Evolutionary conservation across 2,888 invertebrate species (phyloP).

Genomic region (Pterostichus niger): DNA sequence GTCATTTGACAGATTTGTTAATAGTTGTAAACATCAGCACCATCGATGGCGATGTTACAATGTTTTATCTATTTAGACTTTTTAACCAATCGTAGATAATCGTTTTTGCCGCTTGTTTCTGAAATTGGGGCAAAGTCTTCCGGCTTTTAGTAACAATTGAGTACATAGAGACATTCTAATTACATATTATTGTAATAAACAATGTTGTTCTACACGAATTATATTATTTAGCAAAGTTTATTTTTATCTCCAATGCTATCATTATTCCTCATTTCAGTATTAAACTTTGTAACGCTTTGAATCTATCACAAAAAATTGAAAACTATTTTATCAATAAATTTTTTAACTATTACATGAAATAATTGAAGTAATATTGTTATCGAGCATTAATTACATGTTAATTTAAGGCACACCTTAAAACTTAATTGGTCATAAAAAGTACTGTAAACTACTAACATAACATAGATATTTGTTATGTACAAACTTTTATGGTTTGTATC

Average conservation of each 20-base stretch:
- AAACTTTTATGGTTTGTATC: no score
- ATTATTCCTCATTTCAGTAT: constrained; percentile 1
- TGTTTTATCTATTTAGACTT: neutral
- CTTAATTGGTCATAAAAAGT: no score
- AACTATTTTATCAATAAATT: no score
- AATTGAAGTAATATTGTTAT: no score
- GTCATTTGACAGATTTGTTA: constrained; percentile 23
- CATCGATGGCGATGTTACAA: neutral
- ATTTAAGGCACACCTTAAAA: no score
- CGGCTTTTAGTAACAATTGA: constrained; percentile 30
- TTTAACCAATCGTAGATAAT: neutral
- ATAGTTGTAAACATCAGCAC: constrained; percentile 9
- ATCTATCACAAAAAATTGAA: no score
- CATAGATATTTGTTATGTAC: no score
- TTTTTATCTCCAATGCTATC: constrained; percentile 4
- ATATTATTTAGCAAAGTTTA: constrained; percentile 21
- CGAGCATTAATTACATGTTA: no score
- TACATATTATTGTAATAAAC: constrained; percentile 20
- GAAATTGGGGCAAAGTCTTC: constrained; percentile 20
- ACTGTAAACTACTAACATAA: no score
- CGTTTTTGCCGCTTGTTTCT: neutral
- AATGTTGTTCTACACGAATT: constrained; percentile 27
- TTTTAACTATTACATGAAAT: no score
- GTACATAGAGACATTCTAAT: constrained; percentile 19
- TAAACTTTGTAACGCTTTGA: neutral